Evolutionary conservation across 2,888 invertebrate genomes (phyloP), one percentile per base, ranked within the genome.

Genomic region (Eupithecia tripunctaria): DNA sequence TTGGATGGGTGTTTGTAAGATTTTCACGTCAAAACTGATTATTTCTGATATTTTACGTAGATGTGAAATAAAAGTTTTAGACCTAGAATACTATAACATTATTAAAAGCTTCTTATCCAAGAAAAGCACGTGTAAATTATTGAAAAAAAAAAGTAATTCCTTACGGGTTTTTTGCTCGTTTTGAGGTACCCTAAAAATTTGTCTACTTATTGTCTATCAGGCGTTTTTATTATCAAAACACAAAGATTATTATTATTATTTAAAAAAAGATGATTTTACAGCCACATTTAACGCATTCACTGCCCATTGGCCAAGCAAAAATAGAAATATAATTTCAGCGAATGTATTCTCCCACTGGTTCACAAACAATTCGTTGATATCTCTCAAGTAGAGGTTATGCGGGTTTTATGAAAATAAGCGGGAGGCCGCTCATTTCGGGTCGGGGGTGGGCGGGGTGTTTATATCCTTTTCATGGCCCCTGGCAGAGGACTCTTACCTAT

Each of bases 401-500:
- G 85, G 89, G 89, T 92, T 92, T 92, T 92, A 93, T 93, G 93
- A 92, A 93, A 93, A 93, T 92, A 92, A 92, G 93, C 89, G 93
- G 93, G 90, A 78, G 92, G 87, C 93, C 93, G 89, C 93, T 94
- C 92, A 94, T 93, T 93, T 92, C 80, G 87, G 92, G 91, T 91
- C 85, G 85, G 84, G 84, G 82, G 83, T 80, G 79, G 79, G 77
- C 72, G 76, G 86, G 86, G 88, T 88, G 90, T 91, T 91, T 91
- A 91, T 90, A 88, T 88, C 89, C 87, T 88, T 91, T 91, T 91
- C 90, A 91, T 91, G 89, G 88, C 82, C 85, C 74, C 70, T 70
- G 60, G 64, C 84, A 82, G 76, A 85, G 86, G 84, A 87, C 82
- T 67, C 67, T 43, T 64, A 67, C 63, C 51, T 65, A 6, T 63